Evolutionary conservation across 2,888 invertebrate species (phyloP), one percentile per base, ranked within the genome.

Genomic region (Stenodera caucasica): DNA sequence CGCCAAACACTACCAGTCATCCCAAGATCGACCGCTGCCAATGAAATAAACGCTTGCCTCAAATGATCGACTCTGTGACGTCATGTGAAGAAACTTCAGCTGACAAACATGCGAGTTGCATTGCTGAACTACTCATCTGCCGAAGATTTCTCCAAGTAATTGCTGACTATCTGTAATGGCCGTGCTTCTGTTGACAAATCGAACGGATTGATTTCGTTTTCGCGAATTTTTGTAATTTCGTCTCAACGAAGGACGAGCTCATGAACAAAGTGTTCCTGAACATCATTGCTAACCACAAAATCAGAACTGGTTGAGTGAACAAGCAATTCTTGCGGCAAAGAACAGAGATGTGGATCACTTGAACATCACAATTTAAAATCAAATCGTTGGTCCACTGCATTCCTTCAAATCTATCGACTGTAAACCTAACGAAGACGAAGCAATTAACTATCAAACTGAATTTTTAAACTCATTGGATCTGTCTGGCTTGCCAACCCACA

Each of bases 321-420:
- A 69, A 64, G 72, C 64, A 57, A 66, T 64, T 55, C 55, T 64
- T 14, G 66, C 66, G n/a, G 60, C 60, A 35, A 51, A 63, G 67
- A 78, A 78, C 66, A 70, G 71, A 69, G 74, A 75, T 72, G 74
- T 76, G 50, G 68, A 76, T 67, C 65, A 72, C 64, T 33, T 71
- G 21, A 77, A 77, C 65, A 70, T 59, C 51, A 65, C 65, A 71
- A 75, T 75, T 72, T 73, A 70, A 58, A 62, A 65, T 65, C 11
- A 63, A 33, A 66, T 72, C 49, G 29, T 61, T 52, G 69, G 67
- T n/a, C n/a, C 29, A 54, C 5, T 53, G 37, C 40, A 40, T 54
- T 40, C 40, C 8, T 54, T 40, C 23, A 40, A 54, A 54, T 65
- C 63, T 7, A 45, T 65, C 12, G 65, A 67, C 63, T 57, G 56